A percentile compares a stretch with the other conserved stretches of the same genome.
These are phyloP conservation scores for Coleophora flavipennella DNA, from an alignment of 2,888 invertebrate genomes.

Conservation along the genomic window DNA sequence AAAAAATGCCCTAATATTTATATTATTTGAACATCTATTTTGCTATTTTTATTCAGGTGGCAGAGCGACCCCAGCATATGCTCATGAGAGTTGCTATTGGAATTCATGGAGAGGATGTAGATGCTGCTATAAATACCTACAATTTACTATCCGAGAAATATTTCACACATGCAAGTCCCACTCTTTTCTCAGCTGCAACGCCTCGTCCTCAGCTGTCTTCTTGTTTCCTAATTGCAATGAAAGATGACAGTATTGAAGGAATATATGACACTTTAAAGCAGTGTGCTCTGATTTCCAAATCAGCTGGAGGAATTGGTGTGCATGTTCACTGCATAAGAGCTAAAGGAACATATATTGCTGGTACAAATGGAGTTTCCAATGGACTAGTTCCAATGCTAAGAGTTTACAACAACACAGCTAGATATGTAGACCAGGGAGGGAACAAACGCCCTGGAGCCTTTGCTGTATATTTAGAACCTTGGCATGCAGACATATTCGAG, in stretches of 20 bases:
- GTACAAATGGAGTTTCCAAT: slow-evolving; percentile 95
- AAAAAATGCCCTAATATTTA: no score
- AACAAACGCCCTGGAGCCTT: slow-evolving; percentile 98
- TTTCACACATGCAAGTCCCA: slow-evolving; percentile 99
- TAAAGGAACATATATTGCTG: slow-evolving; percentile 91
- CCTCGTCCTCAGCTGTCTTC: slow-evolving; percentile 93
- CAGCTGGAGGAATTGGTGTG: slow-evolving; percentile 97
- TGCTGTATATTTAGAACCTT: slow-evolving; percentile 98
- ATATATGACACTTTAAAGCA: slow-evolving; percentile 93
- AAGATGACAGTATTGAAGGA: slow-evolving; percentile 95
- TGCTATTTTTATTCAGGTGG: slow-evolving; percentile 69
- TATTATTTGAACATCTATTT: not conserved
- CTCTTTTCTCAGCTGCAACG: slow-evolving; percentile 96
- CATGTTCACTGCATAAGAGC: slow-evolving; percentile 97
- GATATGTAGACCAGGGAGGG: slow-evolving; percentile 98
- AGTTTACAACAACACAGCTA: slow-evolving; percentile 95
- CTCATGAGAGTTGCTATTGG: slow-evolving; percentile 98
- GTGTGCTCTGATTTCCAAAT: slow-evolving; percentile 96
- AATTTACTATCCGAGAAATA: slow-evolving; percentile 94
- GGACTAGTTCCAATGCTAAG: slow-evolving; percentile 96
- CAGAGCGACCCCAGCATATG: slow-evolving; percentile 98
- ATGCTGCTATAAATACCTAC: slow-evolving; percentile 94
- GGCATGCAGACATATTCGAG: slow-evolving; percentile 98
- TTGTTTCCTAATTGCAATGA: slow-evolving; percentile 96
- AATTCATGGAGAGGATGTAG: slow-evolving; percentile 95